phyloP scores from a whole-genome alignment of 2,797 vertebrate genomes.

The Ctenosaura bakeri region DNA sequence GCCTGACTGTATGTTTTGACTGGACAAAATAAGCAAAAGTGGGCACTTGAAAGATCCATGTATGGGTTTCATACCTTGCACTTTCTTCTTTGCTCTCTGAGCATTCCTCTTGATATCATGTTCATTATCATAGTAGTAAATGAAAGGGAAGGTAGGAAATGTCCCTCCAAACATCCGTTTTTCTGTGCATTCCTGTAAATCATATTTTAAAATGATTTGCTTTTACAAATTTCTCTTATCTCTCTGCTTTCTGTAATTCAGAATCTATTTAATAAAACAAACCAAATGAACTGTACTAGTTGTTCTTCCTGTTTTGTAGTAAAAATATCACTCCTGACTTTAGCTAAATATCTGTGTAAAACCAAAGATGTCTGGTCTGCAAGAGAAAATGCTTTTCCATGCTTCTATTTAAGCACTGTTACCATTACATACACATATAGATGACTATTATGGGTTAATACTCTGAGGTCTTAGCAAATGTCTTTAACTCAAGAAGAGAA shows the following conservation, averaged over 20 bases:
- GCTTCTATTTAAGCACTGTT: not conserved
- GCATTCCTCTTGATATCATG: slow-evolving; percentile 80
- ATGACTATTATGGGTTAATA: not conserved
- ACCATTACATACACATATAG: not conserved
- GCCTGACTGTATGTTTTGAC: not conserved
- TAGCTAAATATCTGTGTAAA: not conserved
- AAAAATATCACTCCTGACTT: not conserved
- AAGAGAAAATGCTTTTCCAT: not conserved
- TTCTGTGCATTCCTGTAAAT: slow-evolving; percentile 85
- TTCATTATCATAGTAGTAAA: slow-evolving; percentile 87
- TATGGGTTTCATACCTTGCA: slow-evolving; percentile 80
- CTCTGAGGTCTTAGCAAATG: not conserved
- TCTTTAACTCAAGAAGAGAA: not conserved
- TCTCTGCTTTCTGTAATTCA: not conserved
- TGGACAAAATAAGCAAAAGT: not conserved
- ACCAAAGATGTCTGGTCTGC: not conserved
- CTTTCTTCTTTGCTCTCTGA: slow-evolving; percentile 79
- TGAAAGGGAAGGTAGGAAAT: slow-evolving; percentile 84
- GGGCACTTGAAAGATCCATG: not conserved
- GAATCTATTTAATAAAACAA: not conserved
- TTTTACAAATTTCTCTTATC: not conserved
- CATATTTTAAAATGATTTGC: slow-evolving; percentile 60
- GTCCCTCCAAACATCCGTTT: slow-evolving; percentile 86
- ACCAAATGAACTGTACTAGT: not conserved
- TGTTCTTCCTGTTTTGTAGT: not conserved